A percentile compares a stretch with the other conserved stretches of the same genome.
These are phyloP conservation scores for Oceanodroma leucorhoa DNA, from an alignment of 2,797 vertebrate species.

Conservation along the genomic window DNA sequence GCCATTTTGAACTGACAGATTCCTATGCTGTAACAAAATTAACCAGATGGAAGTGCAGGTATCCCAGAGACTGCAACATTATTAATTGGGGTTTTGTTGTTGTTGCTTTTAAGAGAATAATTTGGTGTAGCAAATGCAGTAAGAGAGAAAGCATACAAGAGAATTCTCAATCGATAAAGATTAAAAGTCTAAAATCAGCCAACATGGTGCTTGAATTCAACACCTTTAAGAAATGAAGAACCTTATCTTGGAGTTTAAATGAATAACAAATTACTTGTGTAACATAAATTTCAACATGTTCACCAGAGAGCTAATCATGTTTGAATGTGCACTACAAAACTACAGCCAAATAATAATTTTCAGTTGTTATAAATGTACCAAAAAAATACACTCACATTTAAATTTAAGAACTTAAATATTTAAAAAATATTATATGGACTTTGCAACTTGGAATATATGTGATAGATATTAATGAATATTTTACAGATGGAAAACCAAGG, in stretches of 20 bases:
- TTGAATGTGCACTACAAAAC: background rate
- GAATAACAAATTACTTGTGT: background rate
- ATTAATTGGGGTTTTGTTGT: background rate
- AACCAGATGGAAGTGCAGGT: background rate
- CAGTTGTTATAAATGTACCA: background rate
- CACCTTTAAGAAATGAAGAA: background rate
- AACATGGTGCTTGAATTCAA: background rate
- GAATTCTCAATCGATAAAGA: background rate
- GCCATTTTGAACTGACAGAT: background rate
- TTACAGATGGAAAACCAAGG: background rate
- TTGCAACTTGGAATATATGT: background rate
- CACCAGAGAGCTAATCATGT: background rate
- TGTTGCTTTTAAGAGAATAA: background rate
- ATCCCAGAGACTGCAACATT: background rate
- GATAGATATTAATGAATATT: background rate
- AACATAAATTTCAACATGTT: background rate
- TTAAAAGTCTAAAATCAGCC: background rate
- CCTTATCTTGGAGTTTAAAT: background rate
- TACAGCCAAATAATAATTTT: background rate
- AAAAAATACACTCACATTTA: background rate
- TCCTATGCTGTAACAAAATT: background rate
- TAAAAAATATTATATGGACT: background rate
- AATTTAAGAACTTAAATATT: background rate
- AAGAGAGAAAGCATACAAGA: background rate
- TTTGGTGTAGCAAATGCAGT: background rate